Evolutionary conservation across 2,888 invertebrate species (phyloP).

Genomic region (Drosophila emarginata): DNA sequence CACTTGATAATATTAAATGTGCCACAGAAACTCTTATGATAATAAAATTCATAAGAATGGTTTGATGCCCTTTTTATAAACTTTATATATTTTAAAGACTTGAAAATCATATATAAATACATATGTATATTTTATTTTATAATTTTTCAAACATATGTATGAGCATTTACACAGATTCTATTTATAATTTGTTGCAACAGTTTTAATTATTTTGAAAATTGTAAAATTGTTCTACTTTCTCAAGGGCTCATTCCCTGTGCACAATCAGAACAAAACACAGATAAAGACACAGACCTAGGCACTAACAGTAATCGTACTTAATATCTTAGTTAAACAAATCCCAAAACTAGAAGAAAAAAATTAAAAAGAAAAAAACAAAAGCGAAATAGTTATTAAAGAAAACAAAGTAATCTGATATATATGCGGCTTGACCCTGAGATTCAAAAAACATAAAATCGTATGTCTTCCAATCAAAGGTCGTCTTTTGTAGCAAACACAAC

Average conservation of each 20-base stretch:
- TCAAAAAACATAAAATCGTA: slow-evolving; percentile 82
- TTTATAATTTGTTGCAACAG: too few species aligned
- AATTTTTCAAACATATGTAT: too few species aligned
- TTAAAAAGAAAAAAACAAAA: slow-evolving; percentile 24
- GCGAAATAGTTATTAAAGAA: slow-evolving; percentile 48
- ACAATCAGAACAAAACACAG: not conserved
- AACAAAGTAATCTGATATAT: slow-evolving; percentile 54
- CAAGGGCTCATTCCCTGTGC: not conserved
- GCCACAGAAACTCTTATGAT: not conserved
- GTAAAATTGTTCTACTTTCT: not conserved
- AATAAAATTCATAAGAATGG: not conserved
- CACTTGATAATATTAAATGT: slow-evolving; percentile 16
- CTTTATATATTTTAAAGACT: not conserved
- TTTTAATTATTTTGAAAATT: not conserved
- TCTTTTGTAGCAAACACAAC: slow-evolving; percentile 80
- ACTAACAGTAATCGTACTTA: slow-evolving; percentile 10
- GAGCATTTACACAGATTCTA: too few species aligned
- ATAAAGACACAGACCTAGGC: slow-evolving; percentile 1
- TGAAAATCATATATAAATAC: not conserved
- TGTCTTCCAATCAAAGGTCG: slow-evolving; percentile 83
- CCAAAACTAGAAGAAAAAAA: too few species aligned
- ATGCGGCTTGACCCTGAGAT: slow-evolving; percentile 82
- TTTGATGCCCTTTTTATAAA: not conserved
- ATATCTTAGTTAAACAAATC: slow-evolving; percentile 45
- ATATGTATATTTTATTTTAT: not conserved